These are phyloP conservation scores for Miltochrista miniata DNA, from an alignment of 2,888 invertebrate species.

Conservation along the genomic window DNA sequence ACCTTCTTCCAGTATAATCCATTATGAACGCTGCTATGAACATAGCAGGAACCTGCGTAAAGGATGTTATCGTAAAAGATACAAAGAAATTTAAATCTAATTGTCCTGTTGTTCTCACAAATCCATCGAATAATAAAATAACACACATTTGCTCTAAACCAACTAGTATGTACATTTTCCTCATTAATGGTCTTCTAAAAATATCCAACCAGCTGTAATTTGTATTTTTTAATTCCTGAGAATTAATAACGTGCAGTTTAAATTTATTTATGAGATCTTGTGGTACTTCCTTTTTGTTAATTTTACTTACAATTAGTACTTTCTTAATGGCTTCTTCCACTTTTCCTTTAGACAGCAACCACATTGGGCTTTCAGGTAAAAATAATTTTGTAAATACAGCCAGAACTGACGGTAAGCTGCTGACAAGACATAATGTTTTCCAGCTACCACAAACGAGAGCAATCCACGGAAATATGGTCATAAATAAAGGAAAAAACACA, in stretches of 20 bases:
- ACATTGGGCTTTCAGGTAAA: conserved; percentile 67
- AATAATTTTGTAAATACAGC: conserved; percentile 54
- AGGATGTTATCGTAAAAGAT: conserved; percentile 62
- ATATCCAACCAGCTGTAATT: conserved; percentile 45
- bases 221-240: conserved; percentile 23
- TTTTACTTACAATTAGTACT: conserved; percentile 48
- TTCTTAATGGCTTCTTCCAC: conserved; percentile 56
- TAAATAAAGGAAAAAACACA: conserved; percentile 52
- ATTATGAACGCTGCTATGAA: conserved; percentile 56
- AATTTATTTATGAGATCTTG: conserved; percentile 51
- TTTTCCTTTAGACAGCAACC: conserved; percentile 61
- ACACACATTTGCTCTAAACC: conserved; percentile 55
- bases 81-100: conserved; percentile 63
- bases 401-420: conserved; percentile 57
- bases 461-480: conserved; percentile 59
- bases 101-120: conserved; percentile 59
- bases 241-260: conserved; percentile 28
- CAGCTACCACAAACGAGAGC: conserved; percentile 62
- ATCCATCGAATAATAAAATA: conserved; percentile 56
- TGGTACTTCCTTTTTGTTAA: conserved; percentile 57
- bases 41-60: conserved; percentile 65
- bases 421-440: conserved; percentile 57
- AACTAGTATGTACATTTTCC: conserved; percentile 53
- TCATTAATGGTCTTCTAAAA: conserved; percentile 48
- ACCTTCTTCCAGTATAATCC: conserved; percentile 61